These are phyloP conservation scores for Hydrocynus forskahlii DNA, from an alignment of 2,797 vertebrate species.

Conservation along the genomic window DNA sequence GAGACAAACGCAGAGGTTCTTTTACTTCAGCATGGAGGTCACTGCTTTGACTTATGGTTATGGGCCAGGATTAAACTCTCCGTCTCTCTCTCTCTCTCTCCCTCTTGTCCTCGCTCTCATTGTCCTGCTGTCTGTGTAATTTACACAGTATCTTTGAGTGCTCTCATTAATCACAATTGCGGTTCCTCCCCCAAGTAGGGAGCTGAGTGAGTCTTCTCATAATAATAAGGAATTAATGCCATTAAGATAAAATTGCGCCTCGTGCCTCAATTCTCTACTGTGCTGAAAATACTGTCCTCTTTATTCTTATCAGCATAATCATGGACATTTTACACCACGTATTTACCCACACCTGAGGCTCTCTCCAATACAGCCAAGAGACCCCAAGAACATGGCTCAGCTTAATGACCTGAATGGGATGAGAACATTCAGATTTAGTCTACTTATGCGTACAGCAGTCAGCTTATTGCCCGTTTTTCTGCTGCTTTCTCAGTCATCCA, in stretches of 20 bases:
- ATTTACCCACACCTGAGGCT: constrained; percentile 26
- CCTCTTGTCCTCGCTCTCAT: constrained; percentile 9
- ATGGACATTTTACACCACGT: neutral
- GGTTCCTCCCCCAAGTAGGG: constrained; percentile 51
- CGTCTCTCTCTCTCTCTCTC: neutral
- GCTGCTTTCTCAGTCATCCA: constrained; percentile 13
- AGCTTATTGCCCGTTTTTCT: neutral
- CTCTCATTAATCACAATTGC: constrained; percentile 77
- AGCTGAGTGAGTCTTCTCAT: constrained; percentile 37
- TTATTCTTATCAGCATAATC: constrained; percentile 35
- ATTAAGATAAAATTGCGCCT: constrained; percentile 37
- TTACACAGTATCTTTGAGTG: constrained; percentile 54
- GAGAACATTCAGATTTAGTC: neutral
- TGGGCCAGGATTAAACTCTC: constrained; percentile 33
- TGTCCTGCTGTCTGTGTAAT: constrained; percentile 39
- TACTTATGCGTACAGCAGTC: neutral
- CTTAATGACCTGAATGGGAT: neutral
- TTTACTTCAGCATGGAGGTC: constrained; percentile 42
- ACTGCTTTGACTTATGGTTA: constrained; percentile 42
- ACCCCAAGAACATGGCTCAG: neutral
- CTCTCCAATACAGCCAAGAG: neutral
- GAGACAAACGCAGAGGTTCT: constrained; percentile 15
- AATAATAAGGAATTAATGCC: constrained; percentile 51
- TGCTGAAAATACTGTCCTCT: constrained; percentile 7
- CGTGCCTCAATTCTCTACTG: constrained; percentile 2